These are phyloP conservation scores for Chymomyza costata DNA, from an alignment of 1,140 invertebrate genomes.

Conservation along the genomic window DNA sequence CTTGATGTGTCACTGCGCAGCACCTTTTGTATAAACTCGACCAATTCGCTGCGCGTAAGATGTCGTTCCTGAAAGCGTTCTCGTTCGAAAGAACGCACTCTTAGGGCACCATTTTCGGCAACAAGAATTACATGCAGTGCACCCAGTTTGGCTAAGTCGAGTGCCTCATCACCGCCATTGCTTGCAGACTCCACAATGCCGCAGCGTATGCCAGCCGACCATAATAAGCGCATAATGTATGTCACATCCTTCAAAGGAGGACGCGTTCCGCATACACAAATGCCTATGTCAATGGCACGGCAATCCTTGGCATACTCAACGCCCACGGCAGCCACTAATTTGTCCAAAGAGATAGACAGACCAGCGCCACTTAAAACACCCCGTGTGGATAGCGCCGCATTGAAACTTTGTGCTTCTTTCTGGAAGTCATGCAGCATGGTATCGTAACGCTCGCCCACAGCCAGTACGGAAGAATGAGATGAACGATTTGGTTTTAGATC, in stretches of 20 bases:
- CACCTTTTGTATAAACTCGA: slow-evolving; percentile 78
- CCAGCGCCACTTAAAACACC: slow-evolving; percentile 80
- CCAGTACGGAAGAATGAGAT: slow-evolving; percentile 63
- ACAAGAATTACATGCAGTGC: slow-evolving; percentile 82
- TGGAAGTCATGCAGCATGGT: slow-evolving; percentile 75
- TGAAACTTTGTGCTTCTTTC: slow-evolving; percentile 61
- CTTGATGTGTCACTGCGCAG: slow-evolving; percentile 42
- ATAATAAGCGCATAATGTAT: slow-evolving; percentile 75
- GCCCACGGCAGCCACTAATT: slow-evolving; percentile 79
- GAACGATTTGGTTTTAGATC: slow-evolving; percentile 65
- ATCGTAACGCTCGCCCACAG: slow-evolving; percentile 76
- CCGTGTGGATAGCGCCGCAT: slow-evolving; percentile 56
- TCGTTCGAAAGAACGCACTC: slow-evolving; percentile 79
- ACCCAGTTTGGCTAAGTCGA: slow-evolving; percentile 80
- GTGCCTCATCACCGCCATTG: slow-evolving; percentile 78
- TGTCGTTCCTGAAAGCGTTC: slow-evolving; percentile 81
- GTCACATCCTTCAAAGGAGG: slow-evolving; percentile 81
- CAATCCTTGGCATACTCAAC: slow-evolving; percentile 70
- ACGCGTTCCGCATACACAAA: slow-evolving; percentile 80
- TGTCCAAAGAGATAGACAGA: slow-evolving; percentile 85
- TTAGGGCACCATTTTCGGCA: slow-evolving; percentile 80
- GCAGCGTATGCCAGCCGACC: slow-evolving; percentile 75
- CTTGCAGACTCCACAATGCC: slow-evolving; percentile 71
- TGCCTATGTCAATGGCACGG: slow-evolving; percentile 79
- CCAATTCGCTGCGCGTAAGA: slow-evolving; percentile 77